Evolutionary conservation across 1,140 invertebrate genomes (phyloP), one percentile per base, ranked within the genome.

Genomic region (Drepana arcuata): DNA sequence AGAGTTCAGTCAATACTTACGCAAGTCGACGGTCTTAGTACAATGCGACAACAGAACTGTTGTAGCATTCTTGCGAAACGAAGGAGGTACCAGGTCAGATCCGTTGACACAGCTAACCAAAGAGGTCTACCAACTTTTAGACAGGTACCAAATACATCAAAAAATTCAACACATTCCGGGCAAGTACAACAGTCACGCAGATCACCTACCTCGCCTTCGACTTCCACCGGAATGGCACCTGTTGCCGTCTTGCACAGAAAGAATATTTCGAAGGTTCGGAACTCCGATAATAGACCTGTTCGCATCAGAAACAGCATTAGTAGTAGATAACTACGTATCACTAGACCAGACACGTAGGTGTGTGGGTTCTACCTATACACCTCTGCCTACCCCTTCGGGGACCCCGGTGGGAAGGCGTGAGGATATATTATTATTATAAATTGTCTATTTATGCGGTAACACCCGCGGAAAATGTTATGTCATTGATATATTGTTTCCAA

Each of bases 31-130:
- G 2, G 21, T 66, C 0, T 26, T 69, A 10, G 11, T 65, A 5
- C 64, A 65, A 33, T 48, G 54, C 37, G 58, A 68, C 54, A n/a
- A n/a, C n/a, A 52, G 33, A 25, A 68, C 60, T 1, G 23, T 45
- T 3, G 49, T 64, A 14, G 34, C 52, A 0, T 40, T 58, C 29
- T 29, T 71, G n/a, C 29, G 36, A 15, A 67, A 59, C 14, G 48
- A 68, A 32, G 58, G 61, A 10, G 61, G 67, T 3, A 61, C 63
- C 16, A 59, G 33, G 25, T 71, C 53, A 7, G 2, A 47, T n/a
- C 12, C 41, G 1, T 46, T 71, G 4, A 31, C 49, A 27, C 28
- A 54, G 6, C 29, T 62, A 10, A 58, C 65, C 10, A 3, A 11
- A 7, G 10, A 26, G 5, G 16, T 26, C 4, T 10, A 26, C 2